phyloP scores from a whole-genome alignment of 2,113 vertebrate species.

The Tragelaphus strepsiceros region DNA sequence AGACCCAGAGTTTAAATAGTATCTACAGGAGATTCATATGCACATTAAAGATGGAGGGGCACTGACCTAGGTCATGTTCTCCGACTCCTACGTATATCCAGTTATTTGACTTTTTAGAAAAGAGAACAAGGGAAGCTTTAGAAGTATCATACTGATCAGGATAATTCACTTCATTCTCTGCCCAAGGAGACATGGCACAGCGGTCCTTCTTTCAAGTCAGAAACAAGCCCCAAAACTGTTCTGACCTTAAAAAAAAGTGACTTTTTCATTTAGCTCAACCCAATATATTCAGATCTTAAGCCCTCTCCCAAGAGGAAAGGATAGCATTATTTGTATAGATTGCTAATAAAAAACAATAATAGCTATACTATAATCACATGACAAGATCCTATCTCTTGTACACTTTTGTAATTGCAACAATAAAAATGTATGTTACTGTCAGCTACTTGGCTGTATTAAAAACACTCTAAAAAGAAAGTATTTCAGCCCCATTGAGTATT shows the following conservation, averaged over 20 bases:
- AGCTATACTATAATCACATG: neutral
- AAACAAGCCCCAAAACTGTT: neutral
- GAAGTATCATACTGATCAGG: neutral
- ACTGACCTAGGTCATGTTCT: neutral
- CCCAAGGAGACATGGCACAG: neutral
- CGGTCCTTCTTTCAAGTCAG: neutral
- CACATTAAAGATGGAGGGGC: neutral
- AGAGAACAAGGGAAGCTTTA: neutral
- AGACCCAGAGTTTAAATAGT: neutral
- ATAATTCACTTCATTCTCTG: neutral
- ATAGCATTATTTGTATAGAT: neutral
- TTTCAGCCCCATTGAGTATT: neutral
- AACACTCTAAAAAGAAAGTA: neutral
- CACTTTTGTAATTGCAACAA: neutral
- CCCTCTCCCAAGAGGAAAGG: neutral
- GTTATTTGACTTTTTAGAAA: neutral
- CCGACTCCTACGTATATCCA: neutral
- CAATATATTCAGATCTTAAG: conserved; percentile 1
- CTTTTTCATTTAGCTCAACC: neutral
- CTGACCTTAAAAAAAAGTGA: neutral
- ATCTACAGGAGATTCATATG: neutral
- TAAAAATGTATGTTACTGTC: neutral
- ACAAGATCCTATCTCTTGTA: neutral
- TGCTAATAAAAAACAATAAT: neutral
- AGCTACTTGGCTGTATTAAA: neutral